Base-by-base conservation (phyloP, 2,888 invertebrate species). In the Seira sanloemensis region DNA sequence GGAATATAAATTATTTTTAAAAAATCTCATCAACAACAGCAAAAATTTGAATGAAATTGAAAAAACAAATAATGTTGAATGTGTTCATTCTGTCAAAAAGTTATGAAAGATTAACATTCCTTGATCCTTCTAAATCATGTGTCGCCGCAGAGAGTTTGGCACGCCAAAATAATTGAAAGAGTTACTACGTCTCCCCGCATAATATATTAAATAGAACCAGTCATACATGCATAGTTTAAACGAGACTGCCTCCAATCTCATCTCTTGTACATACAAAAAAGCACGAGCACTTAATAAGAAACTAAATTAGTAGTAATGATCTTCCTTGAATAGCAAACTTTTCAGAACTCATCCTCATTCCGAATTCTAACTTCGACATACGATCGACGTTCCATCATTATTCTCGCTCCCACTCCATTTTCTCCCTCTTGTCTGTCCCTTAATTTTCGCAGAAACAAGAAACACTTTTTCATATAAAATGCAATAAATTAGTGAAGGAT, bases 271-370 rank as follows among this genome's bases (percentile, higher is more conserved):
- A n/a, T n/a, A n/a, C n/a, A n/a, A n/a, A n/a, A n/a, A n/a, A n/a
- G n/a, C n/a, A n/a, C n/a, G n/a, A n/a, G n/a, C 27, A 78, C 69
- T 78, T 78, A 78, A 69, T 71, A 78, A 27, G 25, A 26, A 4
- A 37, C 58, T 21, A 58, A 78, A 71, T 78, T 71, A 78, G 68
- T 27, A n/a, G 78, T 78, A 78, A 78, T 78, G 78, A 78, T 78
- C 78, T 58, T 69, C 7, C 68, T 24, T 58, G 68, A 46, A n/a
- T n/a, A 12, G 37, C 37, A 37, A 37, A 12, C 12, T 12, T 37
- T 37, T 37, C 37, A 12, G 37, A 12, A 12, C 37, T 37, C n/a
- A n/a, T n/a, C n/a, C n/a, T n/a, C n/a, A n/a, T n/a, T n/a, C n/a
- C n/a, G n/a, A n/a, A n/a, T n/a, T n/a, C n/a, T n/a, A n/a, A n/a